A percentile compares a stretch with the other conserved stretches of the same genome.
These are phyloP conservation scores for Eurois occulta DNA, from an alignment of 2,888 invertebrate genomes.

Conservation along the genomic window DNA sequence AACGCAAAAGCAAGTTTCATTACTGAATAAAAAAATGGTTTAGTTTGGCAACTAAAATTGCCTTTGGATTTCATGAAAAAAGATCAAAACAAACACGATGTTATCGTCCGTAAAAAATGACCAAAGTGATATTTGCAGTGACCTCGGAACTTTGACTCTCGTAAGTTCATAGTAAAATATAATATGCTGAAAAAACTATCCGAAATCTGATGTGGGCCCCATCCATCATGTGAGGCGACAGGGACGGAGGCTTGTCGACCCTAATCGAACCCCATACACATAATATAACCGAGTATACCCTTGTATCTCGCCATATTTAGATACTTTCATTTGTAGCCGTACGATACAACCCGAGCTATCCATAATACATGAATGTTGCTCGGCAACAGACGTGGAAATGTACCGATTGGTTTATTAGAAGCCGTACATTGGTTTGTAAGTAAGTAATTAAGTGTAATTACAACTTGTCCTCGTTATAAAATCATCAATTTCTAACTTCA, in stretches of 20 bases:
- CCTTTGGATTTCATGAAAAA: constrained; percentile 22
- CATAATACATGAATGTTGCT: constrained; percentile 56
- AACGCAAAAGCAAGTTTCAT: background rate
- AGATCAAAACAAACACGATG: constrained; percentile 17
- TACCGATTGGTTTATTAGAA: constrained; percentile 34
- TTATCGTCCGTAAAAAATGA: constrained; percentile 45
- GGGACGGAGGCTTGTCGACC: constrained; percentile 87
- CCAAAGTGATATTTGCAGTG: constrained; percentile 65
- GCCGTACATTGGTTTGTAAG: constrained; percentile 13
- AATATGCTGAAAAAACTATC: constrained; percentile 84
- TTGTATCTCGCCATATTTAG: constrained; percentile 66
- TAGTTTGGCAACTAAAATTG: background rate
- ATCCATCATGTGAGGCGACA: constrained; percentile 87
- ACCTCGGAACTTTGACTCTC: constrained; percentile 71
- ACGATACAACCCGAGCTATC: constrained; percentile 45
- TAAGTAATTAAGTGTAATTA: constrained; percentile 36
- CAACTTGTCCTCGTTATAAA: constrained; percentile 18
- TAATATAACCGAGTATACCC: constrained; percentile 70
- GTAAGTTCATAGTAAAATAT: constrained; percentile 74
- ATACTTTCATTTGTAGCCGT: constrained; percentile 66
- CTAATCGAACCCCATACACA: constrained; percentile 86
- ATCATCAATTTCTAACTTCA: constrained; percentile 4
- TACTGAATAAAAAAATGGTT: background rate
- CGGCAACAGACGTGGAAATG: constrained; percentile 21
- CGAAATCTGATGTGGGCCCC: constrained; percentile 85